A percentile compares a stretch with the other conserved stretches of the same genome.
phyloP scores from a whole-genome alignment of 2,113 vertebrate genomes.

The Pteropus alecto region DNA sequence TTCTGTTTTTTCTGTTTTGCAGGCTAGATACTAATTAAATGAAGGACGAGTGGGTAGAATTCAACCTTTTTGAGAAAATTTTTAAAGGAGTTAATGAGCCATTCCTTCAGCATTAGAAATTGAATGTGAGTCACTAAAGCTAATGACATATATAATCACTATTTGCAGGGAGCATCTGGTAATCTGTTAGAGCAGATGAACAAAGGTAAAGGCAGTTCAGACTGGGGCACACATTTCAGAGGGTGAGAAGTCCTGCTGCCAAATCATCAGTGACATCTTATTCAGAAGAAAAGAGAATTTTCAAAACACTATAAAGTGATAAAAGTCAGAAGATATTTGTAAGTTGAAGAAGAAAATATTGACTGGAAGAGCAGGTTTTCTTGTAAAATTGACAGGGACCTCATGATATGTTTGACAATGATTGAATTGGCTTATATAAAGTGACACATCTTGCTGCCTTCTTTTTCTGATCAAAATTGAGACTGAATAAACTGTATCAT shows the following conservation, averaged over 20 bases:
- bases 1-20: constrained; percentile 6
- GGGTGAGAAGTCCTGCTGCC: not conserved
- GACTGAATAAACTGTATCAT: constrained; percentile 28
- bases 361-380: constrained; percentile 43
- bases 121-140: constrained; percentile 43
- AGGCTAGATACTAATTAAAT: constrained; percentile 42
- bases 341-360: constrained; percentile 61
- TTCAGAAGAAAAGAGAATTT: constrained; percentile 18
- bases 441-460: constrained; percentile 22
- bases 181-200: not conserved
- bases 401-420: constrained; percentile 47
- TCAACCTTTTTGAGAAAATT: constrained; percentile 24
- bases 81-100: constrained; percentile 54
- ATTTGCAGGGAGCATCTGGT: not conserved
- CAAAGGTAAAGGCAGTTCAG: not conserved
- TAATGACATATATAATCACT: constrained; percentile 31
- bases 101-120: constrained; percentile 39
- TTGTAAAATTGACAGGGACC: constrained; percentile 48
- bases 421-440: constrained; percentile 46
- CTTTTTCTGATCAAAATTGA: constrained; percentile 47
- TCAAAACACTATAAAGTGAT: constrained; percentile 35
- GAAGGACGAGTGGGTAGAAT: constrained; percentile 56
- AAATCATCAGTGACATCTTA: not conserved
- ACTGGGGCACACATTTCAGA: not conserved
- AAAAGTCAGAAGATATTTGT: constrained; percentile 32